Conservation (phyloP, 1,140 invertebrate genomes). For the Bilobella aurantiaca region DNA sequence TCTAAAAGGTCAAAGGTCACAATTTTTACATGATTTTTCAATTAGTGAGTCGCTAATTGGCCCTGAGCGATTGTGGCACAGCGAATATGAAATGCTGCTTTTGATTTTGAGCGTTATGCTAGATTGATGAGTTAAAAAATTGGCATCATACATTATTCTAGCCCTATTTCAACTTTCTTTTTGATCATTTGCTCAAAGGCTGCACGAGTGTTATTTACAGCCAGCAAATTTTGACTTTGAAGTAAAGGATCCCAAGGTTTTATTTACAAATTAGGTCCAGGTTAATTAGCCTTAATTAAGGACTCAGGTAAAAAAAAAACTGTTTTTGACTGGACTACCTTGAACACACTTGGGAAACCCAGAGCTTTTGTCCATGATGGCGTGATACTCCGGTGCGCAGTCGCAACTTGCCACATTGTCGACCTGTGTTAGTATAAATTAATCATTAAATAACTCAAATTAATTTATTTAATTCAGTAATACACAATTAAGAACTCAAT, state of each 20-base stretch:
- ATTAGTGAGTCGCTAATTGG: background rate
- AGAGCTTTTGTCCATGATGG: slow-evolving; percentile 27
- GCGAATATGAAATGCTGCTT: background rate
- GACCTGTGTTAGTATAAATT: background rate
- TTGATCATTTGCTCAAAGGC: background rate
- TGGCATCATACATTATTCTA: no score
- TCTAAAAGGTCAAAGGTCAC: slow-evolving; percentile 27
- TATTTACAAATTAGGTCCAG: background rate
- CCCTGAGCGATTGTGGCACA: background rate
- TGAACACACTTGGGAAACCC: slow-evolving; percentile 32
- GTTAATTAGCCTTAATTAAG: background rate
- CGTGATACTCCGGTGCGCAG: slow-evolving; percentile 21
- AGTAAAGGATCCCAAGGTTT: background rate
- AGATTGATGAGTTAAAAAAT: background rate
- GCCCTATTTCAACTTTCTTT: no score
- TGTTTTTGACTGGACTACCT: slow-evolving; percentile 19
- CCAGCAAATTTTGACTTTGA: background rate
- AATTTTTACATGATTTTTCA: background rate
- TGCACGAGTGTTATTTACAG: no score
- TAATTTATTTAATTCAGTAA: no score
- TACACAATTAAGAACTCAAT: no score
- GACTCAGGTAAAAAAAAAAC: background rate
- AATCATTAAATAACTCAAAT: background rate
- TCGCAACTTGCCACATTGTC: slow-evolving; percentile 14
- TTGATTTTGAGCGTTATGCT: background rate